Evolutionary conservation across 1,140 invertebrate species (phyloP), one percentile per base, ranked within the genome.

Genomic region (Drosophila athabasca): DNA sequence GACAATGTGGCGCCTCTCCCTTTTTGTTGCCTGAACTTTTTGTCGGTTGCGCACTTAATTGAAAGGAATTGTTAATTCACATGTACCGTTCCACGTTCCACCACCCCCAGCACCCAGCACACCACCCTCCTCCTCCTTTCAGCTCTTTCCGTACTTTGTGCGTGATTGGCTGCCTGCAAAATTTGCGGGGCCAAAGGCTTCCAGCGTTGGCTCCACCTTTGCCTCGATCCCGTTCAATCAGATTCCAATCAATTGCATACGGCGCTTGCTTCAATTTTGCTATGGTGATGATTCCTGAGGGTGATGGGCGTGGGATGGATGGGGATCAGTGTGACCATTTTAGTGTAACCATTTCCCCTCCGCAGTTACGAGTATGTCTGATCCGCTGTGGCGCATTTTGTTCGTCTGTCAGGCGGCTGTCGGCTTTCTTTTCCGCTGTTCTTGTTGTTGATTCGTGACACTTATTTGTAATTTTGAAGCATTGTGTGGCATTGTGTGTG

Each of bases 1-100:
- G 19, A 13, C 26, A 3, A 7, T 11, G 57, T 58, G 31, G 64
- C 31, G 55, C 66, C 17, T 11, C 15, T 0, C 17, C 17, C 43
- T 69, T 58, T 15, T 22, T 19, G 53, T 35, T 31, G 39, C 39
- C 6, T 22, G 2, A 43, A 58, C 51, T 71, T 51, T 35, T 75
- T 39, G 74, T 82, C 57, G 82, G 66, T 87, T 87, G 78, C 66
- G 60, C 69, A 85, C 74, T 85, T 85, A 87, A 87, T 85, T 85
- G 82, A 85, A 85, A 85, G 78, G 82, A 87, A 85, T 88, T 82
- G 74, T 85, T 85, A 85, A 85, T 87, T 85, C 82, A 69, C 75
- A 87, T 74, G 68, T 51, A 64, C 51, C 29, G 35, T 39, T 51
- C 26, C 31, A 5, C 46, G n/a, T 9, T 29, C n/a, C 43, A 39